These are phyloP conservation scores for Idaea straminata DNA, from an alignment of 2,888 invertebrate genomes.

Conservation along the genomic window DNA sequence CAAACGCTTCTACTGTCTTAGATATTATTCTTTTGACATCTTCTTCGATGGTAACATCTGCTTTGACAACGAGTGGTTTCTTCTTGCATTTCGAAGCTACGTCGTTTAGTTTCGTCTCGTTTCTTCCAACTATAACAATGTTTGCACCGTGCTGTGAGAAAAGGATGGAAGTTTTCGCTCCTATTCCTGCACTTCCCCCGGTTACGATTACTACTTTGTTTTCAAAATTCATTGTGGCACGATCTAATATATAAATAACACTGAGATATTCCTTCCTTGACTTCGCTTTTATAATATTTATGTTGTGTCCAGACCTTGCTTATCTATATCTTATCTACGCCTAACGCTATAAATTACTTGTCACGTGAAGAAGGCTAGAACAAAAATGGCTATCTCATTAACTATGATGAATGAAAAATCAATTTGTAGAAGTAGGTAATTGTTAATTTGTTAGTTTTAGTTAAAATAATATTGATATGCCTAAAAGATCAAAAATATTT, in stretches of 20 bases:
- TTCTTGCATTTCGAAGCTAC: slow-evolving; percentile 56
- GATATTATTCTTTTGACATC: slow-evolving; percentile 36
- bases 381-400: neutral
- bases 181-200: slow-evolving; percentile 86
- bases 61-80: slow-evolving; percentile 31
- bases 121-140: slow-evolving; percentile 83
- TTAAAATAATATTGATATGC: neutral
- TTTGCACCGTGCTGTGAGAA: slow-evolving; percentile 82
- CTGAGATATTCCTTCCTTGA: neutral
- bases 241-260: neutral
- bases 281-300: neutral
- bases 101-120: slow-evolving; percentile 81
- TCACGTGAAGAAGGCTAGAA: neutral
- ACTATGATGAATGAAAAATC: neutral
- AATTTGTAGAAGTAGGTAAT: neutral
- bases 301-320: neutral
- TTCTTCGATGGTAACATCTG: slow-evolving; percentile 38
- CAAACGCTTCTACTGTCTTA: slow-evolving; percentile 34
- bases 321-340: neutral
- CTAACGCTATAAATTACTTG: neutral
- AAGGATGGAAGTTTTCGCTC: slow-evolving; percentile 82
- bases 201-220: slow-evolving; percentile 79
- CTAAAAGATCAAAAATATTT: neutral
- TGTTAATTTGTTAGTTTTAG: neutral
- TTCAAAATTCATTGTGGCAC: slow-evolving; percentile 29